Conservation (phyloP, 2,113 vertebrate species). For the Halcyon malimbica region DNA sequence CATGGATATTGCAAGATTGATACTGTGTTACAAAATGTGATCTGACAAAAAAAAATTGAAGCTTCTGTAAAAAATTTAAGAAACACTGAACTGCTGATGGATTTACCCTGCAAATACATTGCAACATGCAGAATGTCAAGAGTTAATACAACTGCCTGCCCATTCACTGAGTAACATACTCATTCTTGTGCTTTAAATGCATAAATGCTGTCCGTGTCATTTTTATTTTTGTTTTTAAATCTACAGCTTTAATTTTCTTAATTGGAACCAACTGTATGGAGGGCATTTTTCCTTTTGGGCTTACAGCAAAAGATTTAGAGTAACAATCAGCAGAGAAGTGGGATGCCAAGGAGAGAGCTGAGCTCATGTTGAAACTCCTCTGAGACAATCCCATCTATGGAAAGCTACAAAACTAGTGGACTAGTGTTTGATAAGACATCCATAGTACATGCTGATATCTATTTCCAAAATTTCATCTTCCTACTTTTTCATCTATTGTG, state of each 20-base stretch:
- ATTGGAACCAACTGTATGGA: neutral
- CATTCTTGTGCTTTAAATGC: neutral
- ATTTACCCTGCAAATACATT: slow-evolving; percentile 12
- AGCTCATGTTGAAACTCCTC: neutral
- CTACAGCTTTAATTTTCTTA: slow-evolving; percentile 27
- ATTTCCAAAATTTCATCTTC: neutral
- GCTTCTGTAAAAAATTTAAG: slow-evolving; percentile 49
- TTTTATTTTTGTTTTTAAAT: slow-evolving; percentile 34
- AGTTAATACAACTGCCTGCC: slow-evolving; percentile 2
- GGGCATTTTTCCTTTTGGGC: neutral
- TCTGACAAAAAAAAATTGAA: slow-evolving; percentile 55
- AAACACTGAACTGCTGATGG: slow-evolving; percentile 4
- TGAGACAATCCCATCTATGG: neutral
- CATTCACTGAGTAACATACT: neutral
- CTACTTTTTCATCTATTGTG: neutral
- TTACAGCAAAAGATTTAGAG: neutral
- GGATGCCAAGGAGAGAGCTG: neutral
- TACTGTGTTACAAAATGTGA: slow-evolving; percentile 70
- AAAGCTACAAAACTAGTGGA: neutral
- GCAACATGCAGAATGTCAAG: neutral
- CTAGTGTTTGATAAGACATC: neutral
- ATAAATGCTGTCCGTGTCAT: neutral
- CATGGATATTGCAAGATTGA: slow-evolving; percentile 68
- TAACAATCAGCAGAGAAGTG: neutral
- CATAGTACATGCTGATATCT: neutral